Evolutionary conservation across 2,888 invertebrate genomes (phyloP).

Genomic region (Cancer borealis): DNA sequence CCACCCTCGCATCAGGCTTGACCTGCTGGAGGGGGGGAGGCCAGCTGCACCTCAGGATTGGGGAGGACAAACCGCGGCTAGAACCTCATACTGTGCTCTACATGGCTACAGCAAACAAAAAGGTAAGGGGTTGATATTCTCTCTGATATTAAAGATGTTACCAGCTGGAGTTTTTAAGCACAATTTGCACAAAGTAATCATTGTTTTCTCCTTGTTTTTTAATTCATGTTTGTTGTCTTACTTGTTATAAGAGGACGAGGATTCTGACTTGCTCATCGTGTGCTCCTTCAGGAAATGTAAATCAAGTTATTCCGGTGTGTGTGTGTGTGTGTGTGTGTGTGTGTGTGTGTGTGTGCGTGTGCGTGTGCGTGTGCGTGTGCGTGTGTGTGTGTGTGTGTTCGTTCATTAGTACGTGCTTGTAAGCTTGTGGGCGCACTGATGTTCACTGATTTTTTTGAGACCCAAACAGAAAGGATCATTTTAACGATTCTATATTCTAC

Average conservation of each 20-base stretch:
- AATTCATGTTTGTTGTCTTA: neutral
- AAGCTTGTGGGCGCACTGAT: too few species aligned
- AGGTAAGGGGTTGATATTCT: neutral
- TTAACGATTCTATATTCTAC: neutral
- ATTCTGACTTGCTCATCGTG: neutral
- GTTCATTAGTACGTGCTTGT: neutral
- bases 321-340: conserved; percentile 36
- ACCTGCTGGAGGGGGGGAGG: conserved; percentile 59
- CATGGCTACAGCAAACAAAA: conserved; percentile 64
- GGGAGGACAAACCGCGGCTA: conserved; percentile 15
- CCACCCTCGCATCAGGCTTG: conserved; percentile 52
- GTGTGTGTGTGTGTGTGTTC: neutral
- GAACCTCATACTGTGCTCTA: conserved; percentile 65
- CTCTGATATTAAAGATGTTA: neutral
- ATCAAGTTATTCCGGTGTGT: neutral
- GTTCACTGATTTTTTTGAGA: neutral
- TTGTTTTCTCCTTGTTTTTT: neutral
- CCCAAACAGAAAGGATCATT: neutral
- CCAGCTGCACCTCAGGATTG: conserved; percentile 53
- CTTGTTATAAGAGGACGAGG: neutral
- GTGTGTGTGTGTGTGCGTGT: neutral
- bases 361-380: neutral
- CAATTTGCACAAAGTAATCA: conserved; percentile 10
- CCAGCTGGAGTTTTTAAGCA: neutral
- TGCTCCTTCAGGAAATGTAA: neutral